These are phyloP conservation scores for Pangasius macronema DNA, from an alignment of 2,797 vertebrate genomes.

Conservation along the genomic window DNA sequence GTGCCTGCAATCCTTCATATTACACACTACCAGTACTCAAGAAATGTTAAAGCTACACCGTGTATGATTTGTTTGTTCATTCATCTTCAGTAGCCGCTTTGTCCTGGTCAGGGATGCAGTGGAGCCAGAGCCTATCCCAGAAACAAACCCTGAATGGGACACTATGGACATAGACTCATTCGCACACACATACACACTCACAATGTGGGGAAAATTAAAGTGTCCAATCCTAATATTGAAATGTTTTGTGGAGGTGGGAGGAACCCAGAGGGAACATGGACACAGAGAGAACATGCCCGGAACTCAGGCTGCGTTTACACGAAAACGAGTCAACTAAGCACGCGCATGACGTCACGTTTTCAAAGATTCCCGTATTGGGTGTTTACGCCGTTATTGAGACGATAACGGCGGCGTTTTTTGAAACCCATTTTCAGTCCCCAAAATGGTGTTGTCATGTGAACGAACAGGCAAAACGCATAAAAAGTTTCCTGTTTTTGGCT, in stretches of 20 bases:
- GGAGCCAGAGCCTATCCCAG: not conserved
- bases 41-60: not conserved
- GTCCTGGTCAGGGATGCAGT: not conserved
- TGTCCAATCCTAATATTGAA: not conserved
- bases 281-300: not conserved
- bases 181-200: not conserved
- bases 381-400: too few relatives aligned
- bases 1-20: not conserved
- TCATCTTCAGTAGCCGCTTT: not conserved
- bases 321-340: too few relatives aligned
- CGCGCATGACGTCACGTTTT: too few relatives aligned
- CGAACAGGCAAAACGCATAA: too few relatives aligned
- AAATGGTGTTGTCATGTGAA: too few relatives aligned
- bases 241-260: not conserved
- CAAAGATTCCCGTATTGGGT: too few relatives aligned
- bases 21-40: not conserved
- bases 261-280: not conserved
- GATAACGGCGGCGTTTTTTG: too few relatives aligned
- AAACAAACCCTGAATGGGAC: not conserved
- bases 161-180: too few relatives aligned
- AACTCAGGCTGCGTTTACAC: not conserved
- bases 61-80: not conserved
- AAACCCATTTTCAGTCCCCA: too few relatives aligned
- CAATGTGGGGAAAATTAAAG: not conserved
- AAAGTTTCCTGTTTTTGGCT: too few relatives aligned